Base-by-base conservation (phyloP, 1,140 invertebrate genomes). In the Aphis gossypii region DNA sequence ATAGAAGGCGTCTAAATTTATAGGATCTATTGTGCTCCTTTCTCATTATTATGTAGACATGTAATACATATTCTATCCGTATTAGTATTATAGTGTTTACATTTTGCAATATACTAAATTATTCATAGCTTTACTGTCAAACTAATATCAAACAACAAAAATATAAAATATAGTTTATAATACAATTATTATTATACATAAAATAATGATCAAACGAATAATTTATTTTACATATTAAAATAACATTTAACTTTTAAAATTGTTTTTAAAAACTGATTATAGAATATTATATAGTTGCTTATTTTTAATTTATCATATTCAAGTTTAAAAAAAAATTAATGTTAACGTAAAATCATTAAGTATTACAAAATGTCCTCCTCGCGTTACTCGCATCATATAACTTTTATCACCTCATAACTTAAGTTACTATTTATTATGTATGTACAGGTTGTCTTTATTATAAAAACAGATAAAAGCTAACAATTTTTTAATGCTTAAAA, bases 11-110 rank as follows among this genome's bases (percentile, higher is more conserved):
- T 76, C n/a, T 76, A 76, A 68, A 76, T 76, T n/a, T 76, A n/a
- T 76, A n/a, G 60, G 60, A 76, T n/a, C 60, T 76, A 76, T 76
- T 76, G 60, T 76, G 30, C 60, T 76, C n/a, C n/a, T 76, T 76
- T 76, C 60, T 76, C 60, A 76, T 76, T 76, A 76, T 35, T 76
- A 76, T 76, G 60, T 76, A 76, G 60, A 76, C n/a, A 76, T 76
- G 60, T 76, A 76, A 76, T 76, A 76, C 60, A 76, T 76, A 76
- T 76, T 76, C 60, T 76, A 76, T n/a, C n/a, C n/a, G 14, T 76
- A 30, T 60, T 60, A 30, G 56, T 30, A 76, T 76, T 76, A 76
- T 76, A 76, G 14, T 76, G 60, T 76, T 76, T 76, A n/a, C 30
- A 76, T 76, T 76, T 76, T 76, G 60, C 60, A n/a, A n/a, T 76